Percentiles rank a stretch among this genome's conserved stretches.
Conservation (phyloP, 2,888 invertebrate genomes). For the Catotricha subobsoleta region DNA sequence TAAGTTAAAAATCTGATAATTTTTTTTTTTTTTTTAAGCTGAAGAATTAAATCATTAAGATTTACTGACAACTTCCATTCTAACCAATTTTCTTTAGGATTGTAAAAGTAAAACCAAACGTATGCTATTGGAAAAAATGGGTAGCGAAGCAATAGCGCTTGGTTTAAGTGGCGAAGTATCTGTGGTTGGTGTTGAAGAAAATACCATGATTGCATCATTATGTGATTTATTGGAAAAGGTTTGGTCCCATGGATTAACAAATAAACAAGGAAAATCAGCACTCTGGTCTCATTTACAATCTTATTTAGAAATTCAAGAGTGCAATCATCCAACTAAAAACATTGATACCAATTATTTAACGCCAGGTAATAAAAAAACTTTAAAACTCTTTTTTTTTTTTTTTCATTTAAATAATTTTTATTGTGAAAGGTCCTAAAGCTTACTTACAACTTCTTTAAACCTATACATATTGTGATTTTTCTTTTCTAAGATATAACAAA, state of each 20-base stretch:
- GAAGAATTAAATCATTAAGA: background rate
- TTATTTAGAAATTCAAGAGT: conserved; percentile 70
- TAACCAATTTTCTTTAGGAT: conserved; percentile 36
- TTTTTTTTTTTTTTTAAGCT: conserved; percentile 8
- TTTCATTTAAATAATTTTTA: conserved; percentile 4
- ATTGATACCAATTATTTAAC: conserved; percentile 36
- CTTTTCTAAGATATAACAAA: too few relatives aligned
- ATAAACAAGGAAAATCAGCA: conserved; percentile 92
- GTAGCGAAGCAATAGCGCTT: conserved; percentile 85
- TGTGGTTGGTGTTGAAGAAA: conserved; percentile 73
- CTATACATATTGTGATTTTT: background rate
- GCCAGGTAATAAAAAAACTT: conserved; percentile 31
- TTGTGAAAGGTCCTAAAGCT: background rate
- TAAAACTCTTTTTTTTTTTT: conserved; percentile 9
- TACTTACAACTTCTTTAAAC: background rate
- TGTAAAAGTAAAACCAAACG: conserved; percentile 91
- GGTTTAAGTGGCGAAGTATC: conserved; percentile 69
- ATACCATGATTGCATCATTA: conserved; percentile 91
- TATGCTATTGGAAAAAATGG: conserved; percentile 98
- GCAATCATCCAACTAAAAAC: conserved; percentile 34
- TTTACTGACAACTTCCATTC: background rate
- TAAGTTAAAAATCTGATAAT: conserved; percentile 21
- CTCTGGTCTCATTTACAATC: conserved; percentile 89
- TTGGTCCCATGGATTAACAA: conserved; percentile 93
- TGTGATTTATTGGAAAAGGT: conserved; percentile 94